Evolutionary conservation across 2,888 invertebrate genomes (phyloP).

Genomic region (Pollenia griseotomentosa): DNA sequence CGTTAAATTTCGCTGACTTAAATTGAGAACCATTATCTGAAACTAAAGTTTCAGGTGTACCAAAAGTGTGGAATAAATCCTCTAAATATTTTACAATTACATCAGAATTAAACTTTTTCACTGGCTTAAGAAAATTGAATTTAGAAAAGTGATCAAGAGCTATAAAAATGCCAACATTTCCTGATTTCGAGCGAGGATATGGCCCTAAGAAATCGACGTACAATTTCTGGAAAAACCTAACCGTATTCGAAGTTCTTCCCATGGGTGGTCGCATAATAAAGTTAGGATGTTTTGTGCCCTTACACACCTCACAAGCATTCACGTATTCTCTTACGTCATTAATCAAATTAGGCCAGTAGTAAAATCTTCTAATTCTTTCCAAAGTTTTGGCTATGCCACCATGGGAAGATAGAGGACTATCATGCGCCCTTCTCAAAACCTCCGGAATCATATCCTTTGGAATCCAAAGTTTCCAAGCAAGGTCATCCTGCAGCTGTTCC

Average conservation of each 20-base stretch:
- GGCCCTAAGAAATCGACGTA: no score
- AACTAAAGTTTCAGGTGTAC: no score
- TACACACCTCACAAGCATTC: conserved; percentile 44
- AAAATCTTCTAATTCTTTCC: conserved; percentile 41
- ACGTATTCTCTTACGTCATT: conserved; percentile 42
- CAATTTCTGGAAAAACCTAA: neutral
- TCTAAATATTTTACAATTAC: no score
- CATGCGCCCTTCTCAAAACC: conserved; percentile 22
- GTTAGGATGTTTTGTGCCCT: conserved; percentile 56
- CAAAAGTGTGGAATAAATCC: no score
- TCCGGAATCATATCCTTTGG: conserved; percentile 45
- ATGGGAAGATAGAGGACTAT: conserved; percentile 37
- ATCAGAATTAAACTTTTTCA: no score
- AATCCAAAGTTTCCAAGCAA: conserved; percentile 59
- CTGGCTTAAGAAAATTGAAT: no score
- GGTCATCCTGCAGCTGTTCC: conserved; percentile 43
- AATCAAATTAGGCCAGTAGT: conserved; percentile 38
- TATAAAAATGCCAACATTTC: no score
- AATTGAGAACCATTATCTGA: no score
- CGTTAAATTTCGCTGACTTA: no score
- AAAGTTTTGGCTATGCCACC: conserved; percentile 52
- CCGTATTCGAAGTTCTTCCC: neutral
- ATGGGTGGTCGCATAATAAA: conserved; percentile 45
- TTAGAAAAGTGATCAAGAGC: no score
- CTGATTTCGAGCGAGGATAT: no score